phyloP scores from a whole-genome alignment of 2,797 vertebrate species.

The Chaetophractus vellerosus region DNA sequence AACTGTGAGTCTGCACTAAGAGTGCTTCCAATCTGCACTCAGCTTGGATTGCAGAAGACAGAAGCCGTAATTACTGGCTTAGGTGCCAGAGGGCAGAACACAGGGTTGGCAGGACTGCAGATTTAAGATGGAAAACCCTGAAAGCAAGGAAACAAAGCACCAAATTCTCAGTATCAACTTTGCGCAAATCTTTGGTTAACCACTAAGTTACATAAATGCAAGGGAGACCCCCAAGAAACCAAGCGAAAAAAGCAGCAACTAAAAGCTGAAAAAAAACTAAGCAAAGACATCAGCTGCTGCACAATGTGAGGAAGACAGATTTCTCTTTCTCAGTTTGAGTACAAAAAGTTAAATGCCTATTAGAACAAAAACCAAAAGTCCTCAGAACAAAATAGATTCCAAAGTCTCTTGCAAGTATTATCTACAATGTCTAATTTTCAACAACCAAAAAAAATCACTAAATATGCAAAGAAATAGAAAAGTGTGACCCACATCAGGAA shows the following conservation, averaged over 20 bases:
- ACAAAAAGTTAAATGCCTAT: neutral
- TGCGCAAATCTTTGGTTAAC: neutral
- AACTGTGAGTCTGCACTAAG: neutral
- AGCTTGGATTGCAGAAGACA: neutral
- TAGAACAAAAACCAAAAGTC: neutral
- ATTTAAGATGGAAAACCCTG: neutral
- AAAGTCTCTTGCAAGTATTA: neutral
- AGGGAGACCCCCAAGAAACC: neutral
- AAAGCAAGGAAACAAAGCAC: neutral
- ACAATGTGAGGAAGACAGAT: neutral
- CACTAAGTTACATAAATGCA: neutral
- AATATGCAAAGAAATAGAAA: neutral
- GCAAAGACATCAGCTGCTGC: too few relatives aligned
- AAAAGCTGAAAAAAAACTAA: neutral
- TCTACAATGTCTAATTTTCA: too few relatives aligned
- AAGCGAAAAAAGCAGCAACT: neutral
- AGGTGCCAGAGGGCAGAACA: neutral
- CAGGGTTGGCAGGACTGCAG: neutral
- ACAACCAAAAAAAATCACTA: neutral
- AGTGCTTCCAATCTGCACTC: neutral
- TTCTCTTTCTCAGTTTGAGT: neutral
- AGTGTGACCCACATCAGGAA: too few relatives aligned
- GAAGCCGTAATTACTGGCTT: neutral
- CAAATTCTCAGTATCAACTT: neutral
- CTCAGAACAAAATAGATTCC: neutral